Evolutionary conservation across 2,888 invertebrate genomes (phyloP).

Genomic region (Meiosimyza platycephala): DNA sequence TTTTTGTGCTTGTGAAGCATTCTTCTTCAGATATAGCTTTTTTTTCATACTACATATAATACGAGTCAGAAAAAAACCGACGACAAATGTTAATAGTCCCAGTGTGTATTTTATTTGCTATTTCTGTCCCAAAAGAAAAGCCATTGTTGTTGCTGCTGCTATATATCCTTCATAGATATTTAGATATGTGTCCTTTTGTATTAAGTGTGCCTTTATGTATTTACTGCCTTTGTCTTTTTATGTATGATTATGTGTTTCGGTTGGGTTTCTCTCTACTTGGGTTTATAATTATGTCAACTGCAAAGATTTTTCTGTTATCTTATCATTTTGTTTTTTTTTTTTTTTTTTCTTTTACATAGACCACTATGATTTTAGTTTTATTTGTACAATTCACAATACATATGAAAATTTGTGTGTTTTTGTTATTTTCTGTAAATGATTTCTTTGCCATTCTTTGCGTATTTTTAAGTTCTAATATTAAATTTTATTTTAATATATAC

Average conservation of each 20-base stretch:
- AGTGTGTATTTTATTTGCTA: slow-evolving; percentile 6
- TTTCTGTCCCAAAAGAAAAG: slow-evolving; percentile 28
- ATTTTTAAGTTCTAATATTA: no score
- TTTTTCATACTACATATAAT: not conserved
- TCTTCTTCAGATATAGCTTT: slow-evolving; percentile 21
- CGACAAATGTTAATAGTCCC: slow-evolving; percentile 33
- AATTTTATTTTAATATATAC: no score
- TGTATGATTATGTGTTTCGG: not conserved
- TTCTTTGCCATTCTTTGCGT: no score
- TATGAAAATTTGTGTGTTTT: no score
- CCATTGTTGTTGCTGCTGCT: slow-evolving; percentile 21
- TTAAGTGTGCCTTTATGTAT: not conserved
- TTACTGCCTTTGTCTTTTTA: not conserved
- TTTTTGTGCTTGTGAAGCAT: slow-evolving; percentile 34
- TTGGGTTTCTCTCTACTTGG: not conserved
- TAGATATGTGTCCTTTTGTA: no score
- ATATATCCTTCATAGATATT: no score
- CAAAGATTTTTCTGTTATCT: slow-evolving; percentile 51
- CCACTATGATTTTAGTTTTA: no score
- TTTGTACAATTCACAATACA: no score
- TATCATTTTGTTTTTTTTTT: slow-evolving; percentile 3
- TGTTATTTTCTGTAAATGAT: no score
- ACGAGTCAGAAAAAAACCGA: not conserved
- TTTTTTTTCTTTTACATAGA: not conserved
- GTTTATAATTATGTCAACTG: slow-evolving; percentile 60